Evolutionary conservation across 2,797 vertebrate genomes (phyloP).

Genomic region (Sciurus vulgaris): DNA sequence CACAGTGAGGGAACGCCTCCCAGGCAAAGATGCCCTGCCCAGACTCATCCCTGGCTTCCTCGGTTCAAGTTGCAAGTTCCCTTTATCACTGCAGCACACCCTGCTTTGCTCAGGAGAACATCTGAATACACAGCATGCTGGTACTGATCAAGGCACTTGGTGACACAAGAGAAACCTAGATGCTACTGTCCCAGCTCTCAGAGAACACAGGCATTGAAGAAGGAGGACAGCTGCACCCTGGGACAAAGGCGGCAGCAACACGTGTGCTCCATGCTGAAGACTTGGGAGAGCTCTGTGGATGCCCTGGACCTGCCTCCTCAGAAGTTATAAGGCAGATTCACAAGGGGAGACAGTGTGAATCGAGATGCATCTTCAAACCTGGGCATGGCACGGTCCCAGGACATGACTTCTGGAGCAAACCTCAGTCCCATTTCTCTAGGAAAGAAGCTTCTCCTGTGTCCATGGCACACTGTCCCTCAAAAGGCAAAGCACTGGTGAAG

Average conservation of each 20-base stretch:
- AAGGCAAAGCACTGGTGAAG: too few relatives aligned
- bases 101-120: not conserved
- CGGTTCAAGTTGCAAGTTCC: not conserved
- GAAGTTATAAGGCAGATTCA: not conserved
- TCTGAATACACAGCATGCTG: not conserved
- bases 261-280: rapidly evolving
- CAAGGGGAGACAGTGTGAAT: not conserved
- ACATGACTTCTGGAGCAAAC: not conserved
- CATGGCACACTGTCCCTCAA: rapidly evolving
- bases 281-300: not conserved
- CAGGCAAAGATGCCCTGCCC: not conserved
- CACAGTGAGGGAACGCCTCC: too few relatives aligned
- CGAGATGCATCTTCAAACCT: not conserved
- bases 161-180: not conserved
- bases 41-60: not conserved
- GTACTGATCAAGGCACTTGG: not conserved
- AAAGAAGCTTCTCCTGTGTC: not conserved
- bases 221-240: not conserved
- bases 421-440: too few relatives aligned
- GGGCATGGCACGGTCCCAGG: not conserved
- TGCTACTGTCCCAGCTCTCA: not conserved
- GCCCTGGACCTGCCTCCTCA: too few relatives aligned
- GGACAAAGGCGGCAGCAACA: not conserved
- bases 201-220: not conserved
- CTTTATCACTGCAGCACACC: too few relatives aligned